Evolutionary conservation across 2,888 invertebrate genomes (phyloP), one percentile per base, ranked within the genome.

Genomic region (Pristionchus mayeri): DNA sequence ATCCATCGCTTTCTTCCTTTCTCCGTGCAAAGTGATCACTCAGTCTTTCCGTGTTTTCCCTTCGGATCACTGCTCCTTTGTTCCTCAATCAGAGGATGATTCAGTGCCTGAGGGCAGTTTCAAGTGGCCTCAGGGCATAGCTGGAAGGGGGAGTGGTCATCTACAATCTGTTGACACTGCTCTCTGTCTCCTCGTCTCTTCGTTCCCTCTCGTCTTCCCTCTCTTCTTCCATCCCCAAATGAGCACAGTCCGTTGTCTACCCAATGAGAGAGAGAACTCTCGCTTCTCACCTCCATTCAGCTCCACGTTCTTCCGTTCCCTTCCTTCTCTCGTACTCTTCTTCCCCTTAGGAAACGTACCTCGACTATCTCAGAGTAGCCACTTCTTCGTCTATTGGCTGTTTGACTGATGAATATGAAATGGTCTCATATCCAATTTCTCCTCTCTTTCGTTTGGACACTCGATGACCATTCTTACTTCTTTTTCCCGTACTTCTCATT

Each of bases 271-370:
- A 76, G 71, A 27, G 48, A 76, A 76, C 76, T 76, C 44, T 48
- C 48, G 44, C 76, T 76, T 76, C 76, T 76, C 76, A 76, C 76
- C 48, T 76, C 16, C 76, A 76, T 76, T 76, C 44, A 76, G 7
- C 27, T 63, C n/a, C 54, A 54, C 63, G 21, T 76, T 76, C 76
- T 76, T 76, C 76, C 37, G 27, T 76, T 76, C 76, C 44, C 24
- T 48, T 44, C 63, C 63, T 30, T 34, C 34, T 18, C 63, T 27
- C 34, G 24, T 48, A 48, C 76, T 67, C 48, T 21, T 40, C 75
- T 75, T 44, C 21, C 57, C 21, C 21, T 57, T n/a, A n/a, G n/a
- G n/a, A n/a, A 21, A 57, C 27, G 30, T 48, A 27, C 24, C 30
- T 63, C 54, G 11, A 21, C 67, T 67, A 37, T 37, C 67, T 37